These are phyloP conservation scores for Protosalanx chinensis DNA, from an alignment of 2,797 vertebrate genomes.

Conservation along the genomic window DNA sequence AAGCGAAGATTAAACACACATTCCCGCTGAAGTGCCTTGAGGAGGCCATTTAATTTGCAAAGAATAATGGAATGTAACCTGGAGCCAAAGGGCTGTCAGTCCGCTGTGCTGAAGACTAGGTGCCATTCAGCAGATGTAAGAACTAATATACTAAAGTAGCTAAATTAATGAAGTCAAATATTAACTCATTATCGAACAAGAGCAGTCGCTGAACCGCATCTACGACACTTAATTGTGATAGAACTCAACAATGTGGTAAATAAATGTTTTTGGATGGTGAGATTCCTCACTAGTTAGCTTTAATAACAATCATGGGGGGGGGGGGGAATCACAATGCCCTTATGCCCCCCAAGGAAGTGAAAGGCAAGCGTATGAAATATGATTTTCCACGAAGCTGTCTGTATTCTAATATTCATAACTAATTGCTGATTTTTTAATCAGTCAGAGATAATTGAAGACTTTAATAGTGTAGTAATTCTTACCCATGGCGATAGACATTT, in stretches of 20 bases:
- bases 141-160: too few relatives aligned
- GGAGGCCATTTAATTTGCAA: conserved; percentile 28
- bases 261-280: conserved; percentile 17
- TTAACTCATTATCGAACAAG: too few relatives aligned
- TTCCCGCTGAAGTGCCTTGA: conserved; percentile 20
- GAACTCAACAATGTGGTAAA: background rate
- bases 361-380: conserved; percentile 41
- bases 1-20: conserved; percentile 37
- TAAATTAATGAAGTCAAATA: too few relatives aligned
- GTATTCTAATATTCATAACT: conserved; percentile 35
- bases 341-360: conserved; percentile 48
- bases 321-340: conserved; percentile 22
- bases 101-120: conserved; percentile 3
- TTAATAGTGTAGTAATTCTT: conserved; percentile 33
- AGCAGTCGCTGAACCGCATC: too few relatives aligned
- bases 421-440: conserved; percentile 53
- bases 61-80: conserved; percentile 30
- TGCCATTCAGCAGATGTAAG: background rate
- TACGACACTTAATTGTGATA: background rate
- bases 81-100: conserved; percentile 4
- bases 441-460: conserved; percentile 56
- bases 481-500: conserved; percentile 41
- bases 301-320: conserved; percentile 24
- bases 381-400: conserved; percentile 51
- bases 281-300: conserved; percentile 27